Base-by-base conservation (phyloP, 2,888 invertebrate genomes). In the Erynnis tages region DNA sequence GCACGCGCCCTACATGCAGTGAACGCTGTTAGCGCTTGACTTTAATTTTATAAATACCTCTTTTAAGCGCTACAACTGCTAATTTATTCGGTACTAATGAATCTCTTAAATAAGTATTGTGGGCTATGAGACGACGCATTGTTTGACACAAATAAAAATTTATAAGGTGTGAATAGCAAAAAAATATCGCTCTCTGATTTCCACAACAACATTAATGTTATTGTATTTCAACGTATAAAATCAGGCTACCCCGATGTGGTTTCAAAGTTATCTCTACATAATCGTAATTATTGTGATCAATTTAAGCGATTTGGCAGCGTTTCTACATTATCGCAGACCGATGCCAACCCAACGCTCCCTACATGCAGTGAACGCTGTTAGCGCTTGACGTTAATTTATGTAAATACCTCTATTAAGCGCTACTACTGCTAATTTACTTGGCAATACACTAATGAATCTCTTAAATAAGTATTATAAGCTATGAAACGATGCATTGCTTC, bases 271-370 rank as follows among this genome's bases (percentile, higher is more conserved):
- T n/a, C n/a, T n/a, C n/a, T 21, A 21, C 21, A 21, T 21, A 21
- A 21, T 21, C 21, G 21, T 4, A 21, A 21, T 21, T 21, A 78
- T 80, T 85, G 85, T 87, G 86, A 82, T 82, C 80, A 80, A 66
- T 79, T 75, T 64, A 70, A 79, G 81, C 81, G 79, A 87, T 88
- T 88, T 88, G 88, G 88, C 88, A 87, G 61, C 72, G 59, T 60
- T 61, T 69, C 61, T 69, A 56, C 73, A 78, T 74, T 74, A 79
- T 81, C 77, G 73, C 75, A 65, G 65, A 68, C 70, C 70, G 73
- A 76, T 83, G 85, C 84, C 86, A 85, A 79, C 19, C 13, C 32
- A 7, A 62, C 69, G 63, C 61, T 60, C 68, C 66, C 67, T 67
- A 69, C 68, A 57, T 44, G 67, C 70, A 65, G 71, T 67, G 65